phyloP scores from a whole-genome alignment of 2,113 vertebrate species.

The Thinocorus orbignyianus region DNA sequence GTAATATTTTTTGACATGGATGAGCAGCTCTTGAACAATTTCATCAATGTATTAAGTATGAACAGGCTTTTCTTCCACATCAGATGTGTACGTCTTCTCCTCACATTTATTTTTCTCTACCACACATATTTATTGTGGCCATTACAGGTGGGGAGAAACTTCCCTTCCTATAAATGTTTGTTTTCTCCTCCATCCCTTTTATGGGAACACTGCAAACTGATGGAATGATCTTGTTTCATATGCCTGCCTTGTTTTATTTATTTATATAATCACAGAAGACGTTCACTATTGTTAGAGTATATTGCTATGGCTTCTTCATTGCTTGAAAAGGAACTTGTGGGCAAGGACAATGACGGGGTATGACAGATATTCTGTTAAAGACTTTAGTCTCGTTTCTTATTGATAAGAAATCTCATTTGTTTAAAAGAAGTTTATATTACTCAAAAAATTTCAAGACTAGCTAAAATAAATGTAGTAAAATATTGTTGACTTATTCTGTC shows the following conservation, averaged over 20 bases:
- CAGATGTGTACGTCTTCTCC: conserved; percentile 29
- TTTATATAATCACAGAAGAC: neutral
- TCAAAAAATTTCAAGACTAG: neutral
- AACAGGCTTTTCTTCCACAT: conserved; percentile 57
- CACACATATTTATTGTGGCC: conserved; percentile 66
- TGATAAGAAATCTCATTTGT: neutral
- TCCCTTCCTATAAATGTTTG: conserved; percentile 68
- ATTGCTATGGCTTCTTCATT: neutral
- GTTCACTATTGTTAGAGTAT: neutral
- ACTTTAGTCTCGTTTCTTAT: neutral
- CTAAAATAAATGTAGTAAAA: neutral
- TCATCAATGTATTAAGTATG: conserved; percentile 64
- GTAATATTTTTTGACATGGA: conserved; percentile 72
- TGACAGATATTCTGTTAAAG: neutral
- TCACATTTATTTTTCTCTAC: conserved; percentile 65
- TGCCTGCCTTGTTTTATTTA: neutral
- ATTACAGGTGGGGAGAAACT: conserved; percentile 41
- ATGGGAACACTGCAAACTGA: conserved; percentile 34
- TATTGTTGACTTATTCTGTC: neutral
- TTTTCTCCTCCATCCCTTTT: conserved; percentile 63
- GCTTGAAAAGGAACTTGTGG: neutral
- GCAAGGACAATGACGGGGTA: neutral
- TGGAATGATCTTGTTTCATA: conserved; percentile 18
- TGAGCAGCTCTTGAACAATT: conserved; percentile 66
- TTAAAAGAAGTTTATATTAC: neutral